Conservation (phyloP, 1,140 invertebrate species). For the Drosophila carrolli region DNA sequence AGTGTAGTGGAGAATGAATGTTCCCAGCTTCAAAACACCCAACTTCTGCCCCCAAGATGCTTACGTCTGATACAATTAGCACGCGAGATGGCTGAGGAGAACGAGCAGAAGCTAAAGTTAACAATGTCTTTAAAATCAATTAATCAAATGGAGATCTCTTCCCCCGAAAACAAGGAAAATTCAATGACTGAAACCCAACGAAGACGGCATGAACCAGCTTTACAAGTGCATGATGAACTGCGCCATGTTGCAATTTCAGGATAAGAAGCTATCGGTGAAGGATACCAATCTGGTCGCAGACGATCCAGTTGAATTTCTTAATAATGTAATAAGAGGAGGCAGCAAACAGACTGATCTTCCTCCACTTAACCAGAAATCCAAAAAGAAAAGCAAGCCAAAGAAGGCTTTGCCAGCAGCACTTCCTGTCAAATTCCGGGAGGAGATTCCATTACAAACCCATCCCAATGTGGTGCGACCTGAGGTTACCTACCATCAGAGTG, state of each 20-base stretch:
- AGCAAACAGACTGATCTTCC: too few species aligned
- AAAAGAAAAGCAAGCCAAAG: neutral
- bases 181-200: neutral
- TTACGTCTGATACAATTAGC: too few species aligned
- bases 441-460: neutral
- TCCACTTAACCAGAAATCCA: neutral
- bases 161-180: neutral
- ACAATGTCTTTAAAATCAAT: too few species aligned
- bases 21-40: too few species aligned
- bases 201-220: neutral
- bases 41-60: too few species aligned
- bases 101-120: too few species aligned
- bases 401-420: too few species aligned
- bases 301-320: neutral
- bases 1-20: too few species aligned
- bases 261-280: neutral
- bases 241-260: neutral
- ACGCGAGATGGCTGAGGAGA: too few species aligned
- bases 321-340: too few species aligned
- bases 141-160: neutral
- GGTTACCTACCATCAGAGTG: slow-evolving; percentile 46
- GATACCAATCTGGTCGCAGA: neutral
- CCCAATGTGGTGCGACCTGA: slow-evolving; percentile 7
- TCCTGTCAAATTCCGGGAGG: neutral
- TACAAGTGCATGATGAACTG: slow-evolving; percentile 3